Evolutionary conservation across 2,888 invertebrate genomes (phyloP), one percentile per base, ranked within the genome.

Genomic region (Petrophora chlorosata): DNA sequence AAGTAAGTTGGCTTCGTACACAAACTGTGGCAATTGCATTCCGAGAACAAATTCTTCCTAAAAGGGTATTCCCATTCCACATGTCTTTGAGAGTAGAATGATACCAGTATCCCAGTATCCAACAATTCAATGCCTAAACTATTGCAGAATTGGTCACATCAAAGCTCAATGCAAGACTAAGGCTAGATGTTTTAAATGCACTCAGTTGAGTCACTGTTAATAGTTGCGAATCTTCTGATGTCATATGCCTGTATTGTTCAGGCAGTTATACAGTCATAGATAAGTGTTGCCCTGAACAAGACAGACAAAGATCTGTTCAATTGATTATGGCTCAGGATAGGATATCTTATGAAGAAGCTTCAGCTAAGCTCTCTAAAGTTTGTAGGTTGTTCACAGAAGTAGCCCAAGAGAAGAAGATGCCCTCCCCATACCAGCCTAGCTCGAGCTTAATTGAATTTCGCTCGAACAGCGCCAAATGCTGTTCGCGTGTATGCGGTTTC

Each of bases 331-430:
- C 22, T 5, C 3, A 22, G 7, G 22, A 8, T 28, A 1, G 5
- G 4, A 28, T 26, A 40, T 9, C 52, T 55, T 43, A 4, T 3
- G 10, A 1, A 8, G 22, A 3, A 22, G 22, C 3, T 7, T 22
- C 3, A n/a, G n/a, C n/a, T n/a, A n/a, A n/a, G n/a, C n/a, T n/a
- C n/a, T n/a, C n/a, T n/a, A n/a, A n/a, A n/a, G n/a, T n/a, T n/a
- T n/a, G n/a, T n/a, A n/a, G n/a, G n/a, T n/a, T n/a, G n/a, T n/a
- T n/a, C n/a, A n/a, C n/a, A n/a, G n/a, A n/a, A n/a, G n/a, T n/a
- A n/a, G n/a, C n/a, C n/a, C n/a, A n/a, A n/a, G n/a, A n/a, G n/a
- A n/a, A n/a, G n/a, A n/a, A n/a, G n/a, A n/a, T n/a, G n/a, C n/a
- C n/a, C n/a, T n/a, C n/a, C n/a, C n/a, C n/a, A n/a, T n/a, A n/a